phyloP scores from a whole-genome alignment of 2,797 vertebrate species.

The Saguinus oedipus region DNA sequence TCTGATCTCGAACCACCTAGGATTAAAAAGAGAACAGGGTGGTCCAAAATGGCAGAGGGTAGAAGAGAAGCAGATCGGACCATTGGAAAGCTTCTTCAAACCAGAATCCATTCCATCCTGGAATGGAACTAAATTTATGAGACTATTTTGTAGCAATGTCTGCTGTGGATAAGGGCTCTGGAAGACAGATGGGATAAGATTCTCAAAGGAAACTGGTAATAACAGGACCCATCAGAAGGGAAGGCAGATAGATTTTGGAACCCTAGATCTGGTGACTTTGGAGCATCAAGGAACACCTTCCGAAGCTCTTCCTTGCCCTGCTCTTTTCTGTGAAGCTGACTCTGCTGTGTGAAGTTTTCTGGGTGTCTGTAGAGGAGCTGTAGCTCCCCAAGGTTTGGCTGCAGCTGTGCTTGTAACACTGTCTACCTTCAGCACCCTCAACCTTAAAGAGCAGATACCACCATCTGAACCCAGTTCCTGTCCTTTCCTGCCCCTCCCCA shows the following conservation, averaged over 20 bases:
- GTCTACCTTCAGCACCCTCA: background rate
- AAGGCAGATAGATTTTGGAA: background rate
- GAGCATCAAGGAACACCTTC: background rate
- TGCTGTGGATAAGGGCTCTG: background rate
- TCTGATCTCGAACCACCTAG: conserved; percentile 98
- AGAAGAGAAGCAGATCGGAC: background rate
- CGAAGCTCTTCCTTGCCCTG: background rate
- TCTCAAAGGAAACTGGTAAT: background rate
- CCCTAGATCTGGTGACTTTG: background rate
- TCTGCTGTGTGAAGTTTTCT: background rate
- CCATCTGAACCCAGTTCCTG: background rate
- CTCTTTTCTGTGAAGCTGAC: background rate
- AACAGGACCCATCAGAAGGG: background rate
- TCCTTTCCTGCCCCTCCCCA: background rate
- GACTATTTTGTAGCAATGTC: background rate
- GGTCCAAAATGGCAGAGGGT: background rate
- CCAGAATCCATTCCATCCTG: background rate
- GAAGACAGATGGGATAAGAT: background rate
- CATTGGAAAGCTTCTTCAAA: background rate
- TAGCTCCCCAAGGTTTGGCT: rapidly evolving
- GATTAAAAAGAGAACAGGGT: background rate
- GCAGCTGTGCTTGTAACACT: background rate
- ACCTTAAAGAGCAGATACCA: background rate
- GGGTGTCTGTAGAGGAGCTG: background rate
- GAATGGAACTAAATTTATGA: background rate